These are phyloP conservation scores for Caenorhabditis sp. DNA, from an alignment of 2,888 invertebrate genomes.

Conservation along the genomic window DNA sequence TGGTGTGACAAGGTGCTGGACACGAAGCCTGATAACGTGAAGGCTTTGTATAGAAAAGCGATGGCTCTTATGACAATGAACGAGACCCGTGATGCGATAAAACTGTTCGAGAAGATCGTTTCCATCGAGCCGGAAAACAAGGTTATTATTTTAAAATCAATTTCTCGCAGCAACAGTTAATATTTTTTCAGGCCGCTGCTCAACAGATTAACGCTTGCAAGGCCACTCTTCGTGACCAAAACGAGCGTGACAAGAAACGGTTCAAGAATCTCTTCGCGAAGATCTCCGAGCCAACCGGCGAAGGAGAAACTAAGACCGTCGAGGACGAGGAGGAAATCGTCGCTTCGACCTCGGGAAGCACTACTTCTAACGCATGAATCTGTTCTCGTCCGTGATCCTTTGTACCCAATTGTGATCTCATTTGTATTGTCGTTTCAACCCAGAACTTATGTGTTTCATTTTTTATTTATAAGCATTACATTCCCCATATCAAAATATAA, in stretches of 20 bases:
- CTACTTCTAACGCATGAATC: constrained; percentile 39
- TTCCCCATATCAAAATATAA: constrained; percentile 15
- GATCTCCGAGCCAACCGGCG: constrained; percentile 67
- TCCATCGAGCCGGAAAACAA: constrained; percentile 91
- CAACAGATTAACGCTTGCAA: constrained; percentile 87
- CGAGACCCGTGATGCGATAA: constrained; percentile 89
- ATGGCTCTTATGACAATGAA: constrained; percentile 84
- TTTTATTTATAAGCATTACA: constrained; percentile 3
- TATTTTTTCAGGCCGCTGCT: constrained; percentile 72
- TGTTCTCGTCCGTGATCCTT: neutral
- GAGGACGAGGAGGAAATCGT: constrained; percentile 54
- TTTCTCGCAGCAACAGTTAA: too few species aligned
- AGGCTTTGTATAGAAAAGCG: constrained; percentile 90
- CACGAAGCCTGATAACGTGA: constrained; percentile 89
- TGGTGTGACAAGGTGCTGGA: constrained; percentile 90
- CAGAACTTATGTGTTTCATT: constrained; percentile 4
- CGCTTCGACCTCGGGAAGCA: constrained; percentile 57
- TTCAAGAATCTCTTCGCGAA: constrained; percentile 97
- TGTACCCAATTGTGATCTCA: constrained; percentile 46
- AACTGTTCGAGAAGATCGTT: constrained; percentile 90
- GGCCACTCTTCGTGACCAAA: constrained; percentile 88
- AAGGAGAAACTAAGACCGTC: constrained; percentile 35
- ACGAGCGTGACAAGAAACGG: constrained; percentile 88
- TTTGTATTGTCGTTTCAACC: neutral
- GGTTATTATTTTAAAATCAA: constrained; percentile 66